Evolutionary conservation across 2,113 vertebrate genomes (phyloP), one percentile per base, ranked within the genome.

Genomic region (Ceyx melanurus): DNA sequence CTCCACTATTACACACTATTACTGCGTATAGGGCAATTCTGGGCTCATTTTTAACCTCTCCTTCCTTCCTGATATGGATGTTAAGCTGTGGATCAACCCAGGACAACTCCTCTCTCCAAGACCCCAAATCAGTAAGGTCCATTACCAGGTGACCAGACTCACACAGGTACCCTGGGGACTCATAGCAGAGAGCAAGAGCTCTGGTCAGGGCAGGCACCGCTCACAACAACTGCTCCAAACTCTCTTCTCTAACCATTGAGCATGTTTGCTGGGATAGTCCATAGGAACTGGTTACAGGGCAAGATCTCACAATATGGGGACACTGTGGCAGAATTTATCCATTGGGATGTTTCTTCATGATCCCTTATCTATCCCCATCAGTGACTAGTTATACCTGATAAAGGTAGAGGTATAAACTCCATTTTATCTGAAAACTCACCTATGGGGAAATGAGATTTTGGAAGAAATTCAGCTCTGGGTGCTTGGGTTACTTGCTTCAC

Each of bases 141-240:
- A 0, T 8, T 76, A 9, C 37, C 0, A 0, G 54, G 45, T 53
- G 20, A 51, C 14, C 61, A 48, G 4, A 29, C 18, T 68, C 6
- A 0, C 53, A n/a, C 35, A 73, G 12, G 21, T 60, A 20, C 26
- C 26, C 48, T 40, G 26, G 46, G 46, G 31, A 48, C 31, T 48
- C 7, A 48, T 4, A 11, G 15, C 33, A 83, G 68, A 51, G 28
- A 25, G 1, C 10, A 70, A 62, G 51, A n/a, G 35, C 15, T n/a
- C 17, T 29, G 14, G 3, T n/a, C 31, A 56, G 17, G 15, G 16
- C 26, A 73, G 16, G 15, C 0, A 5, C 4, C 72, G 20, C 33
- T 58, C 35, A 22, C 42, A 61, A 22, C 4, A 51, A 40, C 8
- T 25, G 33, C 15, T 45, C 15, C 25, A 50, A 31, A 43, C 15